Evolutionary conservation across 2,113 vertebrate genomes (phyloP).

Genomic region (Thamnophis sirtalis): DNA sequence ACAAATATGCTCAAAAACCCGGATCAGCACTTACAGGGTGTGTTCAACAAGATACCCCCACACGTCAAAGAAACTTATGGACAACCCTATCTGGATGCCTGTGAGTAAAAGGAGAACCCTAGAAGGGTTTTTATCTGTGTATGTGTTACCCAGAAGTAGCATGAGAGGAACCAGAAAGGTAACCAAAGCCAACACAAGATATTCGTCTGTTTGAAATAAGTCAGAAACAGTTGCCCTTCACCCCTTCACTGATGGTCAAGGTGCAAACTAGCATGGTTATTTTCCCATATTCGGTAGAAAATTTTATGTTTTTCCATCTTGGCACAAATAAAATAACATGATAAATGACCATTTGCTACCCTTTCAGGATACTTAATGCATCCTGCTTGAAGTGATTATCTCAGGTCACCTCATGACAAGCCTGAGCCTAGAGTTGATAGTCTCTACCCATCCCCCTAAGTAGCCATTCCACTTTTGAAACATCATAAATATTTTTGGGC

Average conservation of each 20-base stretch:
- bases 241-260: not conserved
- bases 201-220: not conserved
- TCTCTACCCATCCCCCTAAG: not conserved
- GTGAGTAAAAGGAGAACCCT: slow-evolving; percentile 46
- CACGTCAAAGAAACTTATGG: slow-evolving; percentile 70
- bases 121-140: not conserved
- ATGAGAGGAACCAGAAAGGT: not conserved
- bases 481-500: not conserved
- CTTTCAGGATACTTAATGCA: not conserved
- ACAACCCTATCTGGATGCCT: slow-evolving; percentile 55
- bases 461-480: not conserved
- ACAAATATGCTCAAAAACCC: slow-evolving; percentile 47
- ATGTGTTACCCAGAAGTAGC: not conserved
- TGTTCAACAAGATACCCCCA: slow-evolving; percentile 65
- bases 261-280: not conserved
- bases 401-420: not conserved
- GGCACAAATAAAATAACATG: not conserved
- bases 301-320: not conserved
- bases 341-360: not conserved
- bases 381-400: not conserved
- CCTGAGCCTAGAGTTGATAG: not conserved
- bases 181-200: not conserved
- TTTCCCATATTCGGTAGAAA: not conserved
- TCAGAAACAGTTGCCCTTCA: not conserved
- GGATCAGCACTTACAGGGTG: not conserved